A percentile compares a stretch with the other conserved stretches of the same genome.
phyloP scores from a whole-genome alignment of 2,888 invertebrate genomes.

The Saturnia japonica region DNA sequence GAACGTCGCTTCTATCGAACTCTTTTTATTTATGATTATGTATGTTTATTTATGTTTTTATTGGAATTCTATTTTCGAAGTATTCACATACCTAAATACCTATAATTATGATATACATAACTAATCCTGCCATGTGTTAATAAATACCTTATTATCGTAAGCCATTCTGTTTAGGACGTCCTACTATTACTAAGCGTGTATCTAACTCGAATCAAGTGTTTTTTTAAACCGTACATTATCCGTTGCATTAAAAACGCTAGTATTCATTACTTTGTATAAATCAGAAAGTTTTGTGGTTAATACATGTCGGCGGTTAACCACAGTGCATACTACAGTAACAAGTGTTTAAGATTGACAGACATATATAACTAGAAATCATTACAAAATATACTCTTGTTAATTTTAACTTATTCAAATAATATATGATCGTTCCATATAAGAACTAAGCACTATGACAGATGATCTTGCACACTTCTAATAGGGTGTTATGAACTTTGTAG shows the following conservation, averaged over 20 bases:
- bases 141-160: too few species aligned
- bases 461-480: constrained; percentile 70
- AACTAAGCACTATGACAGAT: constrained; percentile 53
- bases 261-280: not conserved
- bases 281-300: not conserved
- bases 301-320: not conserved
- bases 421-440: not conserved
- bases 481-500: constrained; percentile 79
- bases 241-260: not conserved
- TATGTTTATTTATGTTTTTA: too few species aligned
- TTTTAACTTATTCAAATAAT: not conserved
- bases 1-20: too few species aligned
- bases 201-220: too few species aligned
- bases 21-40: too few species aligned
- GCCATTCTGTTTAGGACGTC: not conserved
- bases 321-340: too few species aligned
- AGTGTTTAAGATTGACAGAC: not conserved
- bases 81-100: too few species aligned
- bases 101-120: too few species aligned
- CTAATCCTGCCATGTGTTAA: too few species aligned
- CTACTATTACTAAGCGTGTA: not conserved
- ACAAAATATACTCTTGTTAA: not conserved
- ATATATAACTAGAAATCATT: not conserved
- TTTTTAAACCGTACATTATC: too few species aligned
- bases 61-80: too few species aligned